A percentile compares a stretch with the other conserved stretches of the same genome.
phyloP scores from a whole-genome alignment of 2,113 vertebrate genomes.

The Delphinapterus leucas region DNA sequence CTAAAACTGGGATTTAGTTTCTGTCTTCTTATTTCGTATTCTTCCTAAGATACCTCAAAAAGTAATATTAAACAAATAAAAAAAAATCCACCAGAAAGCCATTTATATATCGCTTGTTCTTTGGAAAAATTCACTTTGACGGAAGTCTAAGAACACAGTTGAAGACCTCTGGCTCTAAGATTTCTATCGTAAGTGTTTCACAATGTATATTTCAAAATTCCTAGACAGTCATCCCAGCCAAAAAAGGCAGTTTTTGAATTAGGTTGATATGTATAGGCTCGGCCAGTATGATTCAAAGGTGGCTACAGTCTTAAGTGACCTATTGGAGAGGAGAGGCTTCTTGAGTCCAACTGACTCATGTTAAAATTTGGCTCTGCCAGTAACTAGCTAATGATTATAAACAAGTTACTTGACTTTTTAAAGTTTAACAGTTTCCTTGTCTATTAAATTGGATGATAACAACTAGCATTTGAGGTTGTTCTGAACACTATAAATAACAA shows the following conservation, averaged over 20 bases:
- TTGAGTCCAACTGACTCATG: background rate
- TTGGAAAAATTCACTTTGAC: background rate
- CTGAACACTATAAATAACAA: background rate
- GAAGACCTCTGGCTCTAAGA: background rate
- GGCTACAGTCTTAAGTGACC: too few relatives aligned
- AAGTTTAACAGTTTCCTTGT: background rate
- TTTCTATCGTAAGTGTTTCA: background rate
- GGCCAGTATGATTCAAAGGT: background rate
- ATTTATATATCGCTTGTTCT: background rate
- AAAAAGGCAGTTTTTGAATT: background rate
- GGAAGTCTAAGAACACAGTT: background rate
- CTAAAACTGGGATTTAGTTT: background rate
- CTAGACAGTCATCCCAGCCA: background rate
- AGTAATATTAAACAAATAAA: background rate
- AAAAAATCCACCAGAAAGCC: background rate
- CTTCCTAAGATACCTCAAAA: background rate
- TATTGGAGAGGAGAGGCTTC: fast-evolving
- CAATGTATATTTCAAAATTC: background rate
- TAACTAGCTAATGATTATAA: background rate
- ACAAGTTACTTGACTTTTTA: background rate
- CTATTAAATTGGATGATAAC: background rate
- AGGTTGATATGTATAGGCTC: background rate
- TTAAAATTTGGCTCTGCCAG: background rate
- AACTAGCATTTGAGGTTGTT: background rate
- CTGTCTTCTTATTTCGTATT: background rate